Conservation (phyloP, 2,113 vertebrate genomes). For the Solea solea region DNA sequence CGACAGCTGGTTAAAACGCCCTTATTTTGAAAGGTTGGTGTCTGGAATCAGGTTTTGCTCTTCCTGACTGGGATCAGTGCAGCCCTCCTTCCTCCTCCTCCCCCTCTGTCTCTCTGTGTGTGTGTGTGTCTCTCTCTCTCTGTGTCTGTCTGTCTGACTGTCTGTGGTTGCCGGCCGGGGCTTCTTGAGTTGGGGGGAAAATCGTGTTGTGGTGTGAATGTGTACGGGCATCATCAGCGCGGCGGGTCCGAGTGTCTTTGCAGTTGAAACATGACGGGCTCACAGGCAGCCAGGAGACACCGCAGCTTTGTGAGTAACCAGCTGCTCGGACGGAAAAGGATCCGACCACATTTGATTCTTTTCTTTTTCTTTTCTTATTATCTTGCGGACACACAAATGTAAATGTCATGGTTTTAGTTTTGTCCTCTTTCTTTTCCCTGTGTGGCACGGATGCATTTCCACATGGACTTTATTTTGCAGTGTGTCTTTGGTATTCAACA, state of each 20-base stretch:
- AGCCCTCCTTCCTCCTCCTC: background rate
- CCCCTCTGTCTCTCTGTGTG: background rate
- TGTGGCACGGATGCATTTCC: background rate
- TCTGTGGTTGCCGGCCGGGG: conserved; percentile 40
- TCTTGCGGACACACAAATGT: conserved; percentile 1
- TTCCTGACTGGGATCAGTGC: background rate
- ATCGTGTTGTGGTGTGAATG: conserved; percentile 49
- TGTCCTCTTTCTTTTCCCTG: background rate
- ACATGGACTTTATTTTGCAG: background rate
- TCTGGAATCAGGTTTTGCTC: conserved; percentile 1
- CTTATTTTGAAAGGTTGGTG: conserved; percentile 47
- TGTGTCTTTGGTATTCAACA: conserved; percentile 27
- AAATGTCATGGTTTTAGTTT: background rate
- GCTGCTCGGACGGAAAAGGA: background rate
- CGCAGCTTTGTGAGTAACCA: conserved; percentile 75
- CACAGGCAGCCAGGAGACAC: conserved; percentile 64
- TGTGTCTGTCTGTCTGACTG: conserved; percentile 13
- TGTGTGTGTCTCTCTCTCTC: conserved; percentile 18
- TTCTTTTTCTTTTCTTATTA: background rate
- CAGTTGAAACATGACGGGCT: conserved; percentile 74
- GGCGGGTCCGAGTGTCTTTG: conserved; percentile 23
- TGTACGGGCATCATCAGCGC: conserved; percentile 45
- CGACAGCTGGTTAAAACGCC: no score
- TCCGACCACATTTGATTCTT: background rate
- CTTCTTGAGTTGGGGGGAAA: conserved; percentile 38